These are phyloP conservation scores for Procambarus clarkii DNA, from an alignment of 1,140 invertebrate genomes.

Conservation along the genomic window DNA sequence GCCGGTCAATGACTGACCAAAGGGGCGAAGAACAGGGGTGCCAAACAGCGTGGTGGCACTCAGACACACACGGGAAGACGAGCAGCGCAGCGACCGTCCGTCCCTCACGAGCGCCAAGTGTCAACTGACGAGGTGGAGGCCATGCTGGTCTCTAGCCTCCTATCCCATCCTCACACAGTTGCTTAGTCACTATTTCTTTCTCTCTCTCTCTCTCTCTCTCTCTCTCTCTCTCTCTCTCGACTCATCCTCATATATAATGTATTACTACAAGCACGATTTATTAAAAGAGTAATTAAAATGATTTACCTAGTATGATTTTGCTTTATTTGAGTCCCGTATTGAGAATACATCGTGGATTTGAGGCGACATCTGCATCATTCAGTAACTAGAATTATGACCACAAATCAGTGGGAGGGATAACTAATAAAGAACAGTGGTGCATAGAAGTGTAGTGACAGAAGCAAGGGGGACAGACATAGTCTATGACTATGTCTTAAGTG, in stretches of 20 bases:
- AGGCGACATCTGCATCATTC: too few relatives aligned
- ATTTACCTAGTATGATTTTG: neutral
- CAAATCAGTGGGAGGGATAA: too few relatives aligned
- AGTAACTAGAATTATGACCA: too few relatives aligned
- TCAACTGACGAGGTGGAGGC: constrained; percentile 20
- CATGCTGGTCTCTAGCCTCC: neutral
- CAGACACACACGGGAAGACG: neutral
- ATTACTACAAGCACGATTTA: neutral
- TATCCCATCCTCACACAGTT: neutral
- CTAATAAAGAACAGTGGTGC: neutral
- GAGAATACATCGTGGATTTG: too few relatives aligned
- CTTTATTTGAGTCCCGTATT: too few relatives aligned
- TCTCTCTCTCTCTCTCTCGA: neutral
- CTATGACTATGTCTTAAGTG: too few relatives aligned
- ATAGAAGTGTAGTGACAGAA: too few relatives aligned
- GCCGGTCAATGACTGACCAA: neutral
- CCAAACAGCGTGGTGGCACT: constrained; percentile 28
- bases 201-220: neutral
- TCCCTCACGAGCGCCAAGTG: constrained; percentile 3
- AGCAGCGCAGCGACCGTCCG: neutral
- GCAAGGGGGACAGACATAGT: constrained; percentile 2
- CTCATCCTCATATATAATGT: neutral
- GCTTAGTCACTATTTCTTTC: neutral
- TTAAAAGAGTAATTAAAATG: neutral
- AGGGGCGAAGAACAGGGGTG: neutral